Conservation (phyloP, 2,113 vertebrate species). For the Alosa alosa region DNA sequence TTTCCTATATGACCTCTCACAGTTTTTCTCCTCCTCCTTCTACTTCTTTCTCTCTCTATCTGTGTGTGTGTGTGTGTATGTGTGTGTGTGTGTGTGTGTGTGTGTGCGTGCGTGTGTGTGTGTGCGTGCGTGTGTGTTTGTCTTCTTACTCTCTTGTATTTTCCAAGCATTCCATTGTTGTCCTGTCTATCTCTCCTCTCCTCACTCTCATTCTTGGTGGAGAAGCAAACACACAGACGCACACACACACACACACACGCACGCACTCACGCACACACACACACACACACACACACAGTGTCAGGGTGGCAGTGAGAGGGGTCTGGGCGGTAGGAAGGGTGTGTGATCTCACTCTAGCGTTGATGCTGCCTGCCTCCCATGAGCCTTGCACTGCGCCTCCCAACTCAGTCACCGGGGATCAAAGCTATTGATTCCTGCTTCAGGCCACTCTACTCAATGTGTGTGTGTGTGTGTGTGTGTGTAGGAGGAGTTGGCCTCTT, state of each 20-base stretch:
- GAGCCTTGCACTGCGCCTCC: not conserved
- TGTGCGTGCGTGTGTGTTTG: not conserved
- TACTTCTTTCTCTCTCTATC: not conserved
- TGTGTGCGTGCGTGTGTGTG: too few relatives aligned
- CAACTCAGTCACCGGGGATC: not conserved
- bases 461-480: slow-evolving; percentile 2
- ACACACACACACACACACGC: too few relatives aligned
- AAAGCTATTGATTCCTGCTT: not conserved
- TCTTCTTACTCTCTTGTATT: not conserved
- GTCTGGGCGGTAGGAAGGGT: too few relatives aligned
- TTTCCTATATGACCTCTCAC: too few relatives aligned
- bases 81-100: too few relatives aligned
- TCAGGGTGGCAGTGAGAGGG: not conserved
- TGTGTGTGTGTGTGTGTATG: too few relatives aligned
- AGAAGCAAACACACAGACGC: too few relatives aligned
- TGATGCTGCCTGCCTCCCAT: not conserved
- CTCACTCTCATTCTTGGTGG: too few relatives aligned
- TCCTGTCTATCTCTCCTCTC: not conserved
- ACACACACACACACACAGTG: too few relatives aligned
- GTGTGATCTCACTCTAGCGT: not conserved
- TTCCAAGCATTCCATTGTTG: not conserved
- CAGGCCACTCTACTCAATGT: not conserved
- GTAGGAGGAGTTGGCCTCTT: not conserved
- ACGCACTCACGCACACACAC: too few relatives aligned
- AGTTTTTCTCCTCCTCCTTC: not conserved